phyloP scores from a whole-genome alignment of 2,888 invertebrate genomes.

The Enchytraeus crypticus region DNA sequence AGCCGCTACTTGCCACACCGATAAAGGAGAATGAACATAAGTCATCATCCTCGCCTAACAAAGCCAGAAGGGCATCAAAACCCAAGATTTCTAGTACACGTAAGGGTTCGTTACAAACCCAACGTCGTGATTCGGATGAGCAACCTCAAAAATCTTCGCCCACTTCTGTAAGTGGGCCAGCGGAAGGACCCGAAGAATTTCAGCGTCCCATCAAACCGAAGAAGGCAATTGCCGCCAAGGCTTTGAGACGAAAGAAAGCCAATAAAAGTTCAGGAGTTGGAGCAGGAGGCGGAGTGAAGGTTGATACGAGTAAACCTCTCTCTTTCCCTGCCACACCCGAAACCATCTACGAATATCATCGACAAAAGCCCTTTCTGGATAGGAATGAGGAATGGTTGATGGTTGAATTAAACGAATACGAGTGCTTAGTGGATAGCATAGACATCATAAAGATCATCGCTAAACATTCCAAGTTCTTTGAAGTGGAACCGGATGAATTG shows the following conservation, averaged over 20 bases:
- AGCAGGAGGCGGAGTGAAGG: background rate
- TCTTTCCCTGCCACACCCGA: conserved; percentile 28
- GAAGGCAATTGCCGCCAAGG: no score
- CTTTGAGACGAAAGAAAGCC: conserved; percentile 11
- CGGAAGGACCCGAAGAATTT: no score
- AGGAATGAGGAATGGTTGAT: conserved; percentile 29
- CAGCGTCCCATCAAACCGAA: no score
- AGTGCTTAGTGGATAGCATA: conserved; percentile 26
- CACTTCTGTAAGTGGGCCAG: no score
- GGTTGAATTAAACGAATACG: conserved; percentile 29
- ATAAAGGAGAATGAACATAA: no score
- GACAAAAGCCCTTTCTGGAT: conserved; percentile 23
- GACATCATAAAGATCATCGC: conserved; percentile 25
- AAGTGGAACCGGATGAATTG: conserved; percentile 28
- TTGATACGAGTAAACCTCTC: conserved; percentile 14
- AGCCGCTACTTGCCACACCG: no score
- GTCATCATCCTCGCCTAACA: no score
- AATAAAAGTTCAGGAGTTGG: background rate
- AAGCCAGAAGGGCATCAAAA: no score
- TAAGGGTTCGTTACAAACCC: no score
- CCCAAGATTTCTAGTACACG: no score
- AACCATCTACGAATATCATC: conserved; percentile 27
- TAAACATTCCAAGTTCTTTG: conserved; percentile 31
- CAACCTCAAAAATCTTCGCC: no score
- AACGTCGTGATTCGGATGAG: no score